Conservation (phyloP, 2,888 invertebrate species). For the Tachystola acroxantha region DNA sequence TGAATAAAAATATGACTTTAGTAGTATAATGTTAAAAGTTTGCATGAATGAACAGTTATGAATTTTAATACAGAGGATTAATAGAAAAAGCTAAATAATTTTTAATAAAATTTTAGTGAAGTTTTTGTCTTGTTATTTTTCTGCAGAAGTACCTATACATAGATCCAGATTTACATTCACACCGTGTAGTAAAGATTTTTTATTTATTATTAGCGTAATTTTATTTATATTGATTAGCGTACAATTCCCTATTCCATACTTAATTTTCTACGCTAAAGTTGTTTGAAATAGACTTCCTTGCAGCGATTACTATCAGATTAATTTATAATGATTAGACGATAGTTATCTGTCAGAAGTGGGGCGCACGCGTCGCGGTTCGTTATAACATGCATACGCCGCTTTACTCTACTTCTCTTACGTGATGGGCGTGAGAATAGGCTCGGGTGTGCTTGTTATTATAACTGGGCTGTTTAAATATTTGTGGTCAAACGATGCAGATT, state of each 20-base stretch:
- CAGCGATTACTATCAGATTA: conserved; percentile 23
- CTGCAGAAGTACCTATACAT: too few species aligned
- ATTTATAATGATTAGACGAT: conserved; percentile 47
- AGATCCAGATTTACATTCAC: too few species aligned
- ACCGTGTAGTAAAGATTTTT: too few species aligned
- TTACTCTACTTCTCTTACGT: conserved; percentile 37
- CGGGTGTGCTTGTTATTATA: not conserved
- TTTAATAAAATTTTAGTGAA: too few species aligned
- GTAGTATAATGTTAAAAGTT: too few species aligned
- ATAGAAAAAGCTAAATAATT: too few species aligned
- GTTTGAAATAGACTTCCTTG: conserved; percentile 6
- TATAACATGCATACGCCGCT: conserved; percentile 19
- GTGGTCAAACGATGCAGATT: not conserved
- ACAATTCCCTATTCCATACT: not conserved
- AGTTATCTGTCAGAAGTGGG: conserved; percentile 38
- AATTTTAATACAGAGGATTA: too few species aligned
- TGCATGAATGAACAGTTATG: too few species aligned
- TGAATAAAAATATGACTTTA: too few species aligned
- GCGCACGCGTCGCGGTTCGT: conserved; percentile 43
- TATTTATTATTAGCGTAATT: too few species aligned
- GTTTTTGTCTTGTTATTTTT: too few species aligned
- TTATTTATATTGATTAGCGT: too few species aligned
- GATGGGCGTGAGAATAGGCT: conserved; percentile 32
- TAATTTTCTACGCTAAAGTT: conserved; percentile 1
- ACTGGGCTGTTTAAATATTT: not conserved